Evolutionary conservation across 2,113 vertebrate species (phyloP).

Genomic region (Macaca mulatta): DNA sequence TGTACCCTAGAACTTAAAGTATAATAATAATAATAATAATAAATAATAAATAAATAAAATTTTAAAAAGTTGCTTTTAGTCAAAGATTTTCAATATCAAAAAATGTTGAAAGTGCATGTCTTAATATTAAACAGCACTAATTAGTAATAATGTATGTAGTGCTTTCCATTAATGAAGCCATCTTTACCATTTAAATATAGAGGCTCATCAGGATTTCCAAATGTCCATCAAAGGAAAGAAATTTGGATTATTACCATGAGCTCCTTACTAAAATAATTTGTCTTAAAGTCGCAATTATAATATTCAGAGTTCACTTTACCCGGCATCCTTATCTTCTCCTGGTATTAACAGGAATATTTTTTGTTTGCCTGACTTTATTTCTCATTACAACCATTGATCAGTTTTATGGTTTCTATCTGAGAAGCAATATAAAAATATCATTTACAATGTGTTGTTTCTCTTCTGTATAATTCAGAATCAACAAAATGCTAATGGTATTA

Average conservation of each 20-base stretch:
- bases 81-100: background rate
- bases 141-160: background rate
- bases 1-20: too few relatives aligned
- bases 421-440: constrained; percentile 21
- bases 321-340: background rate
- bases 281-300: background rate
- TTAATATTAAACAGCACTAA: background rate
- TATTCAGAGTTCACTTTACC: background rate
- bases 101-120: background rate
- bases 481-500: background rate
- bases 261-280: background rate
- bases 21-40: too few relatives aligned
- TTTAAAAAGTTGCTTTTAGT: background rate
- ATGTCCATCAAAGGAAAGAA: background rate
- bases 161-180: background rate
- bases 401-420: background rate
- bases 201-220: background rate
- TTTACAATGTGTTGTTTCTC: background rate
- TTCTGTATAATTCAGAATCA: background rate
- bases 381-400: background rate
- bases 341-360: background rate
- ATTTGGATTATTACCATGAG: background rate
- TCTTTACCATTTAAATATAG: background rate
- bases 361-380: background rate
- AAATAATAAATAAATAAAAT: too few relatives aligned